Evolutionary conservation across 2,888 invertebrate genomes (phyloP).

Genomic region (Slavum lentiscoides): DNA sequence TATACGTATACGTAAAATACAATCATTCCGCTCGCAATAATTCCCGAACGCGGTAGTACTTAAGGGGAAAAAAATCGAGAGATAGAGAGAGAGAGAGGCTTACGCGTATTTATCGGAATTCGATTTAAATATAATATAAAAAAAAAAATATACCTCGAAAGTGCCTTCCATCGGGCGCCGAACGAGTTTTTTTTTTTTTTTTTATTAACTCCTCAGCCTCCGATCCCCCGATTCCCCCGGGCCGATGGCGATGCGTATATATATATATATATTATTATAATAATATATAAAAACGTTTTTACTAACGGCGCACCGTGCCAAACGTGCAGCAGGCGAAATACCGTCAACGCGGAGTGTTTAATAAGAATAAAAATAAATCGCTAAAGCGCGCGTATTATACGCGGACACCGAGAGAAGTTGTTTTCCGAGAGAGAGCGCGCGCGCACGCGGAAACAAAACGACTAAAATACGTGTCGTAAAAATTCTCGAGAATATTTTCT

Average conservation of each 20-base stretch:
- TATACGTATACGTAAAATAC: conserved; percentile 7
- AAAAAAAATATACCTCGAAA: conserved; percentile 12
- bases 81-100: too few species aligned
- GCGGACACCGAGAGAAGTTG: background rate
- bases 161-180: background rate
- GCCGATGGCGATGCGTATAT: too few species aligned
- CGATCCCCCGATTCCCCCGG: too few species aligned
- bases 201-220: too few species aligned
- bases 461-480: background rate
- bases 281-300: too few species aligned
- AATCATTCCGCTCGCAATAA: conserved; percentile 19
- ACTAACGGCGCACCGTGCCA: too few species aligned
- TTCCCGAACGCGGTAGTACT: background rate
- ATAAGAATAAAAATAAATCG: background rate
- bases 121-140: conserved; percentile 18
- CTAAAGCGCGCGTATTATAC: too few species aligned
- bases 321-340: too few species aligned
- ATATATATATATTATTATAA: too few species aligned
- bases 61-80: background rate
- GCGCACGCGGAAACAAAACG: background rate
- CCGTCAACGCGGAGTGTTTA: background rate
- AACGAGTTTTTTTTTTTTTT: background rate
- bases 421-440: too few species aligned
- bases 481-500: background rate
- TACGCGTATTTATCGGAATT: conserved; percentile 40